Base-by-base conservation (phyloP, 2,113 vertebrate species). In the Propithecus coquereli region DNA sequence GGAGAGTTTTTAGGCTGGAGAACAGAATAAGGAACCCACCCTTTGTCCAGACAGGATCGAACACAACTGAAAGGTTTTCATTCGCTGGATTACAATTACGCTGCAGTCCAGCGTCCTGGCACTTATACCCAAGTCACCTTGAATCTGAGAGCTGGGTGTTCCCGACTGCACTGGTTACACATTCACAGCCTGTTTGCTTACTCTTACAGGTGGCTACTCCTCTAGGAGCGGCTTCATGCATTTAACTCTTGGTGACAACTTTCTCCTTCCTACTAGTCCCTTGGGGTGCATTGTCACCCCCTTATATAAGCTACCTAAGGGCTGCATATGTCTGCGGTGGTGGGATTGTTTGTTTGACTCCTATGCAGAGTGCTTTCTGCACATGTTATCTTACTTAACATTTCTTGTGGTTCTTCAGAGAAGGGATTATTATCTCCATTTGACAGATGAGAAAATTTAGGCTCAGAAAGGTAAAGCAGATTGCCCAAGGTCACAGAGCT, bases 101-200 rank as follows among this genome's bases (percentile, higher is more conserved):
- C 59, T 93, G 79, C n/a, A 20, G 30, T 23, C 43, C 13, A 3
- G 47, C 5, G 12, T 68, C 73, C 61, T 73, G 34, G n/a, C 22
- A 1, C 2, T 27, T 59, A 13, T 6, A 0, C 40, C 32, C 52
- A 47, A 86, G 65, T 90, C 81, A 66, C 90, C 81, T 68, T 90
- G 82, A 40, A 40, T 77, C 73, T 59, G 34, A 79, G 34, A 71
- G 7, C n/a, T 37, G 18, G 43, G n/a, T 34, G 57, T 77, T 94
- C 59, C 37, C 37, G 70, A 22, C 27, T 0, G 22, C 14, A 43
- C 30, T 32, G 77, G 87, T 97, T 94, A 73, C 54, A 79, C 45
- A 88, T 87, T 96, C 32, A 76, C 83, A 82, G 47, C 40, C 89
- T 45, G 68, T 30, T 54, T 13, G 32, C 50, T 86, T 45, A n/a